Base-by-base conservation (phyloP, 2,113 vertebrate species). In the Monarcha castaneiventris region DNA sequence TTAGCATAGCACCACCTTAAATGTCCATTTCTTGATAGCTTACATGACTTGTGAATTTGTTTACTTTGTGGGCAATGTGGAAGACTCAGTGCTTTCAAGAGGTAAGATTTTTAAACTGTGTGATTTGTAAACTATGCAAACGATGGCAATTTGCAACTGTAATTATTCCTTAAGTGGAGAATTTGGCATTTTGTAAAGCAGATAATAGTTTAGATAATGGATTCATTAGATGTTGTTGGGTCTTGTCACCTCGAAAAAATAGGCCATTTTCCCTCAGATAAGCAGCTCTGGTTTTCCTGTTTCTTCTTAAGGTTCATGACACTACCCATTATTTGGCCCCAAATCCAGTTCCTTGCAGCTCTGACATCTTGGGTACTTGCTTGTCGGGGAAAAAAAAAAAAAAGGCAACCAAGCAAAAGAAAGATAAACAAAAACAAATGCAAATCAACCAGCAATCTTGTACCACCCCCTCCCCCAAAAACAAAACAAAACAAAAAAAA, bases 131-230 rank as follows among this genome's bases (percentile, higher is more conserved):
- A 81, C 73, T 81, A 75, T 56, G 61, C 13, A 81, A 84, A 81
- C 0, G 1, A 88, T 43, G 26, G 19, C 35, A 89, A 86, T 86
- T 80, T 69, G 23, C 1, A 9, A 46, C 30, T 88, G 55, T 71
- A 93, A 95, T 39, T 81, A 55, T 63, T 93, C 39, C 27, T 96
- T 71, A 90, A 89, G 30, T 78, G 39, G 18, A 86, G 51, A 74
- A 18, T 90, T 88, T 83, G 46, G 35, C 23, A 84, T 66, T 94
- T 92, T 74, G 10, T 59, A 92, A 84, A 75, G 35, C 10, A 92
- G 72, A 59, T 90, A 95, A 89, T 84, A 77, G 73, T 87, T 37
- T 51, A 63, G 83, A 71, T 80, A 93, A 83, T 51, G 11, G 64
- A 81, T 90, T 89, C 21, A 74, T 93, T 73, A 93, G 72, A 39